Evolutionary conservation across 37 sponge, comb jelly and placozoan genomes (phyloP).

Genomic region (Oopsacas minuta): DNA sequence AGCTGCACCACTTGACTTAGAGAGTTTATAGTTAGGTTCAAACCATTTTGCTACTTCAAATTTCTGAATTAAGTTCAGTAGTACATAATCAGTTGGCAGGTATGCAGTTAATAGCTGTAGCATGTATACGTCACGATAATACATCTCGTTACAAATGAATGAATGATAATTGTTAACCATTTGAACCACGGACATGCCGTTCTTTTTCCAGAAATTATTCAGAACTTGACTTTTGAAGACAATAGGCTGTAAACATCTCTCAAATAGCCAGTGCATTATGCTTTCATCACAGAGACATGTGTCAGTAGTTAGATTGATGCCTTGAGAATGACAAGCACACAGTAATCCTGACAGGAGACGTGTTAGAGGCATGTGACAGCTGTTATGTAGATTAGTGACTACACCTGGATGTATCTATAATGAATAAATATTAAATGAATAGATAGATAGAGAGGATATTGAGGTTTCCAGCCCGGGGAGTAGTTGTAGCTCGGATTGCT

Average conservation of each 20-base stretch:
- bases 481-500: too few relatives aligned
- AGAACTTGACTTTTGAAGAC: not conserved
- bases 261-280: not conserved
- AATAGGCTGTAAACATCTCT: not conserved
- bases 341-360: slow-evolving; percentile 7
- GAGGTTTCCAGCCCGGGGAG: too few relatives aligned
- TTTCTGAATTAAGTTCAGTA: not conserved
- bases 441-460: too few relatives aligned
- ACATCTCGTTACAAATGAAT: not conserved
- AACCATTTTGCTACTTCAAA: not conserved
- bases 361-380: not conserved
- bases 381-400: not conserved
- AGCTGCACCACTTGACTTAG: not conserved
- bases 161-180: not conserved
- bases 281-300: not conserved
- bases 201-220: not conserved
- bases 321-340: not conserved
- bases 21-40: not conserved
- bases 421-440: not conserved
- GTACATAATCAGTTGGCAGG: not conserved
- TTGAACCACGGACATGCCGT: not conserved
- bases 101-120: not conserved
- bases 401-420: not conserved
- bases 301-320: not conserved
- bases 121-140: not conserved